Base-by-base conservation (phyloP, 2,113 vertebrate species). In the Rhagologus leucostigma region DNA sequence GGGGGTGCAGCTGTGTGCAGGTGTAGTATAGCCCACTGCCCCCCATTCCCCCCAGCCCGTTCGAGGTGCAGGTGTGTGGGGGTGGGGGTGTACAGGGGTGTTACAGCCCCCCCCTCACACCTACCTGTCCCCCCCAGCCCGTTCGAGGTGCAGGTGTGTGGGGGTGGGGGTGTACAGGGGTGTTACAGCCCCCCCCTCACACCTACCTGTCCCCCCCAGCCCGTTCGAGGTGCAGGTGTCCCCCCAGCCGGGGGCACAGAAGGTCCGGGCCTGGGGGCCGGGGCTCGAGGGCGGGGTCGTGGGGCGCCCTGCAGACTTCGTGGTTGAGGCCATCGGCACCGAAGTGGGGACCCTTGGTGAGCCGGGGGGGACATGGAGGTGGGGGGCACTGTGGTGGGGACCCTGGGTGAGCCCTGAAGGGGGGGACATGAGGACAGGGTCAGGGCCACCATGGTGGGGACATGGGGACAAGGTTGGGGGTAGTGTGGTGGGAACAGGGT, bases 331-430 rank as follows among this genome's bases (percentile, higher is more conserved):
- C 47, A 98, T 99, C 5, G 99, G 99, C 89, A 99, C 99, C 0
- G 99, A 99, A 97, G 99, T 99, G 92, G 99, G 99, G 80, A 99
- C 99, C 1, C 97, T 99, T 7, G 99, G 99, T 99, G 98, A 93
- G 99, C 83, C 0, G 0, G 17, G 27, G 39, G 57, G 29, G 22
- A 16, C 7, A 2, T 22, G n/a, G n/a, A 22, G 24, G 22, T 13
- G 44, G 17, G 21, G 67, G 57, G 14, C 35, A 30, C 15, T 24
- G 56, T 3, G 32, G 18, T 65, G 50, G 49, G 49, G 26, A 37
- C 12, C 21, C 33, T 73, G 26, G 13, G 37, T 44, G 56, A 55
- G 39, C 49, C 33, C 26, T 42, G 80, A 30, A 24, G 8, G 4
- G 32, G 10, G 21, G 27, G 11, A 44, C 39, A 17, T 21, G 41